These are phyloP conservation scores for Anguilla pacifica DNA, from an alignment of 2,797 vertebrate genomes.

Conservation along the genomic window DNA sequence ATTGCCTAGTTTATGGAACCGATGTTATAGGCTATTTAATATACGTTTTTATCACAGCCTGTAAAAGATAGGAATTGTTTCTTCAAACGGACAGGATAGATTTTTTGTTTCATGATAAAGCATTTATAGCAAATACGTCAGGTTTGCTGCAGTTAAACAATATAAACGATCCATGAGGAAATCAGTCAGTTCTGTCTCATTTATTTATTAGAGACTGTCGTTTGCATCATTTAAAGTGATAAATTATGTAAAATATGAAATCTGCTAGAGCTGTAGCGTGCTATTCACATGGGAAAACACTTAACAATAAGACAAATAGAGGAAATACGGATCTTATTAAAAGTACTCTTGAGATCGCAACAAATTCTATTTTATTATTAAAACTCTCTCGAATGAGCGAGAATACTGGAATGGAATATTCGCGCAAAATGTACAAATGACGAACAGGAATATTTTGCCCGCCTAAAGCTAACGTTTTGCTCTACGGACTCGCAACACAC, in stretches of 20 bases:
- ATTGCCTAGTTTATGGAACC: not conserved
- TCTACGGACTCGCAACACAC: not conserved
- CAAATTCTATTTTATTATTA: not conserved
- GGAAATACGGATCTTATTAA: not conserved
- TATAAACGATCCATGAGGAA: not conserved
- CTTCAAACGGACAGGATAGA: not conserved
- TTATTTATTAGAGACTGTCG: not conserved
- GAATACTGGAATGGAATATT: not conserved
- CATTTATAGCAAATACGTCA: not conserved
- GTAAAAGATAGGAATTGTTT: not conserved
- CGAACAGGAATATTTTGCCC: not conserved
- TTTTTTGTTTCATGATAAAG: not conserved
- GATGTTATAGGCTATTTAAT: not conserved
- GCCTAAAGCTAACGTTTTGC: not conserved
- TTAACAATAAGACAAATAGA: not conserved
- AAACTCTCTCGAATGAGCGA: not conserved
- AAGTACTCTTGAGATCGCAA: conserved; percentile 6
- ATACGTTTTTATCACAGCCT: not conserved
- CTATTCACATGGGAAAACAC: not conserved
- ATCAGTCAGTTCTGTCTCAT: not conserved
- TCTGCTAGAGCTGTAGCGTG: not conserved
- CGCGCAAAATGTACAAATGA: not conserved
- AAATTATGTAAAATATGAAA: not conserved
- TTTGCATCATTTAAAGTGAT: conserved; percentile 1
- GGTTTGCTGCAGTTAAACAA: not conserved